Percentiles rank a stretch among this genome's conserved stretches.
Conservation (phyloP, 2,113 vertebrate genomes). For the Psettodes erumei region DNA sequence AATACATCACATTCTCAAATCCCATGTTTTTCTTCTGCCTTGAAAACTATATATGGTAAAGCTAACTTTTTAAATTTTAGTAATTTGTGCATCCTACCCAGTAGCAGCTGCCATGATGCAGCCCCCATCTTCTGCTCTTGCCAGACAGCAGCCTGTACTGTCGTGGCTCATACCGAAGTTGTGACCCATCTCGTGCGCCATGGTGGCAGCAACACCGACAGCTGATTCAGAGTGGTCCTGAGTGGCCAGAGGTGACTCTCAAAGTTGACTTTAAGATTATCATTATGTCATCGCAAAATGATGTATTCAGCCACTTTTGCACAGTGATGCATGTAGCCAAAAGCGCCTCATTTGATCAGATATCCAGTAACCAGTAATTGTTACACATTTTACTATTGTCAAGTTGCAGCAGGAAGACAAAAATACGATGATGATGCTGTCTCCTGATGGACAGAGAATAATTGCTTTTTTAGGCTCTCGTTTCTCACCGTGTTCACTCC, state of each 20-base stretch:
- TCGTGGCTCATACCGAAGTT: constrained; percentile 99
- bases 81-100: constrained; percentile 83
- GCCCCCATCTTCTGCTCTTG: constrained; percentile 89
- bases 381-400: not conserved
- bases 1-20: not conserved
- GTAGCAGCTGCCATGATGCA: constrained; percentile 99
- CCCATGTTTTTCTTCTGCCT: not conserved
- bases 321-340: not conserved
- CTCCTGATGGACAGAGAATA: not conserved
- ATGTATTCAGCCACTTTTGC: not conserved
- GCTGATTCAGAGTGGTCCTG: constrained; percentile 93
- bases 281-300: not conserved
- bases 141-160: constrained; percentile 86
- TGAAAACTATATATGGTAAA: not conserved
- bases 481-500: constrained; percentile 95
- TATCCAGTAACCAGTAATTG: not conserved
- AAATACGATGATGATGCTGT: not conserved
- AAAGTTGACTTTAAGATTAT: not conserved
- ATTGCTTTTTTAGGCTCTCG: not conserved
- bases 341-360: not conserved
- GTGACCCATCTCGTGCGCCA: constrained; percentile 98
- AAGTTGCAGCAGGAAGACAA: not conserved
- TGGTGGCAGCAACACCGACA: constrained; percentile 93
- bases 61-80: too few species aligned
- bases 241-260: not conserved